These are phyloP conservation scores for Phenganax subtilis DNA, from an alignment of 92 coral and sea anemone species.

Conservation along the genomic window DNA sequence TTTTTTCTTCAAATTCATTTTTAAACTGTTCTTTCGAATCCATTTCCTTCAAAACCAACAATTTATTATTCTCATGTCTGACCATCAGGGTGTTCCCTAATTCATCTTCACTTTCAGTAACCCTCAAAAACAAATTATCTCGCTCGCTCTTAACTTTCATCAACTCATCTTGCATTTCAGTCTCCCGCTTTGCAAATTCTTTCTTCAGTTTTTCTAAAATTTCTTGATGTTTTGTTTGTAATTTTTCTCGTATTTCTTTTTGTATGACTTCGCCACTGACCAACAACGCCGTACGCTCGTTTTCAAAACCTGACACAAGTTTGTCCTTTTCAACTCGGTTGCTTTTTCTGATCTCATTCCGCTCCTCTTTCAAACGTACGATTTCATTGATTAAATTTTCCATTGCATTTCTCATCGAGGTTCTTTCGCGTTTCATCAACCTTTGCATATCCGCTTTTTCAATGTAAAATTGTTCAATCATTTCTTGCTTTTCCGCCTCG, in stretches of 20 bases:
- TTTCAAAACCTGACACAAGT: constrained; percentile 61
- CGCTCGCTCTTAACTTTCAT: constrained; percentile 19
- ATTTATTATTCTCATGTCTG: not conserved
- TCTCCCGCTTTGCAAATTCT: constrained; percentile 7
- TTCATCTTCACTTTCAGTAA: constrained; percentile 18
- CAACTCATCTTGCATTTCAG: constrained; percentile 22
- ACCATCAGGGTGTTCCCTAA: not conserved
- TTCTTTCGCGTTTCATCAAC: constrained; percentile 47
- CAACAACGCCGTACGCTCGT: constrained; percentile 23
- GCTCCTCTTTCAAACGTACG: constrained; percentile 32
- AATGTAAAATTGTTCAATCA: constrained; percentile 7
- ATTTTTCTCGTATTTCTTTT: not conserved
- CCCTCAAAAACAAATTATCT: constrained; percentile 11
- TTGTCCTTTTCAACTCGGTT: constrained; percentile 63
- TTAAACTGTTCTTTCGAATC: constrained; percentile 54
- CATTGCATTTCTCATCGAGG: constrained; percentile 28
- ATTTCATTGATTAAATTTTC: constrained; percentile 39
- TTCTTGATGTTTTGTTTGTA: constrained; percentile 7
- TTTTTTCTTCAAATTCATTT: constrained; percentile 61
- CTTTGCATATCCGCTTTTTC: constrained; percentile 36
- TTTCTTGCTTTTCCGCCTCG: constrained; percentile 25
- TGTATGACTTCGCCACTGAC: not conserved
- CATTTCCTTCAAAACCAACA: constrained; percentile 30
- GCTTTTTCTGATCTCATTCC: constrained; percentile 42
- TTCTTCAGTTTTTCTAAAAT: constrained; percentile 7